Evolutionary conservation across 2,888 invertebrate species (phyloP).

Genomic region (Marronus borbonicus): DNA sequence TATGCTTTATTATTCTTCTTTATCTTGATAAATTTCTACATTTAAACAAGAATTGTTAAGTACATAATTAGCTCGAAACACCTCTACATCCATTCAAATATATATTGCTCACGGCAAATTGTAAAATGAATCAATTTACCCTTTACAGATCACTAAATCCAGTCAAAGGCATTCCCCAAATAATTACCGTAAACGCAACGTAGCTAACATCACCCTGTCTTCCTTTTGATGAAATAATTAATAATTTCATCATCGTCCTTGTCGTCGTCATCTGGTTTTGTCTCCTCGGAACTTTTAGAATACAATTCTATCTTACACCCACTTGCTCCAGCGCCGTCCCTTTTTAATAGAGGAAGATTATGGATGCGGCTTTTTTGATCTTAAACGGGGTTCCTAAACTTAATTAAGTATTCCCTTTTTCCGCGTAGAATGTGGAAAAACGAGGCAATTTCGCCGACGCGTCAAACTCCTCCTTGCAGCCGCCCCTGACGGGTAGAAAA

Average conservation of each 20-base stretch:
- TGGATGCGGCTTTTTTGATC: constrained; percentile 14
- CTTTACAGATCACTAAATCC: no score
- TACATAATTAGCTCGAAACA: no score
- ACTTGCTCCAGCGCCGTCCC: neutral
- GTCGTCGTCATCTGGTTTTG: neutral
- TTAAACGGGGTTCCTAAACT: constrained; percentile 4
- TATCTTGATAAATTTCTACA: no score
- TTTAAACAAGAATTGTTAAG: no score
- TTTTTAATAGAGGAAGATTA: neutral
- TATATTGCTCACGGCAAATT: no score
- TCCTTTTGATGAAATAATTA: constrained; percentile 10
- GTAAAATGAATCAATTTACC: no score
- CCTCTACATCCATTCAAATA: no score
- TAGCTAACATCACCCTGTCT: neutral
- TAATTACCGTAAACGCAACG: neutral
- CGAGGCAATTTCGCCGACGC: constrained; percentile 17
- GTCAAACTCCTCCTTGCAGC: neutral
- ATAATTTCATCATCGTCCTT: neutral
- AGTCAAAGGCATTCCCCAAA: neutral
- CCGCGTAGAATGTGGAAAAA: constrained; percentile 7
- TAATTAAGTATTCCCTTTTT: constrained; percentile 15
- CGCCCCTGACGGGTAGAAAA: neutral
- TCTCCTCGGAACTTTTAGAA: constrained; percentile 1
- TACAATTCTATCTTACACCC: neutral
- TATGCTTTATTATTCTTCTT: no score